phyloP scores from a whole-genome alignment of 2,113 vertebrate genomes.

The Laticauda colubrina region DNA sequence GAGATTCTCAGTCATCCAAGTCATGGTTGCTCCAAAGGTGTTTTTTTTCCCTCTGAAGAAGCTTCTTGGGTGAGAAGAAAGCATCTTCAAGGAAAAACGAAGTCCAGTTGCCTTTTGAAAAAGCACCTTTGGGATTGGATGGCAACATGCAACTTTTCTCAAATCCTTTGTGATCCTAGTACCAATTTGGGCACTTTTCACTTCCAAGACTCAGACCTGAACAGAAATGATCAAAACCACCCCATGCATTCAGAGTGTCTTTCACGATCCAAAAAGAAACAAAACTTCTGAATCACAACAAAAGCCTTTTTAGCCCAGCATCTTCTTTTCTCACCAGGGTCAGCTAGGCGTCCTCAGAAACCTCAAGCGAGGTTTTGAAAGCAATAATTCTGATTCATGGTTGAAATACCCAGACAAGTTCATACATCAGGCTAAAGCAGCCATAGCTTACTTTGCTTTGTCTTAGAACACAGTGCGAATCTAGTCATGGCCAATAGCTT shows the following conservation, averaged over 20 bases:
- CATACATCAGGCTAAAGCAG: neutral
- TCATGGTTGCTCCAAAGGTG: neutral
- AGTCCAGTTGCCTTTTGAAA: neutral
- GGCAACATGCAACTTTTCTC: no score
- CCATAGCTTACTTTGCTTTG: neutral
- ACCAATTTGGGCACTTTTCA: neutral
- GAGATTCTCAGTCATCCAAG: neutral
- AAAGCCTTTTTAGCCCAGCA: neutral
- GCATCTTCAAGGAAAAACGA: neutral
- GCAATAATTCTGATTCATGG: neutral
- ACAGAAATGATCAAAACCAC: neutral
- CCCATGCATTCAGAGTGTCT: neutral
- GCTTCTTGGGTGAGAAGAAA: neutral
- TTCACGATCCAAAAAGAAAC: neutral
- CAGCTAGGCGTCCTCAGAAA: neutral
- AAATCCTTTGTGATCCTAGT: neutral
- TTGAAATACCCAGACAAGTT: neutral
- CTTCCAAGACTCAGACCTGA: neutral
- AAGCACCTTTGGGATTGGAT: neutral
- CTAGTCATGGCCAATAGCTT: neutral
- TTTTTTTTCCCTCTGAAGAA: neutral
- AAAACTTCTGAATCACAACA: neutral
- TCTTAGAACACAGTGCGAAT: neutral
- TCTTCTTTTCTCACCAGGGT: neutral
- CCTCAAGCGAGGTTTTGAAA: neutral